Evolutionary conservation across 2,113 vertebrate species (phyloP), one percentile per base, ranked within the genome.

Genomic region (Antennarius striatus): DNA sequence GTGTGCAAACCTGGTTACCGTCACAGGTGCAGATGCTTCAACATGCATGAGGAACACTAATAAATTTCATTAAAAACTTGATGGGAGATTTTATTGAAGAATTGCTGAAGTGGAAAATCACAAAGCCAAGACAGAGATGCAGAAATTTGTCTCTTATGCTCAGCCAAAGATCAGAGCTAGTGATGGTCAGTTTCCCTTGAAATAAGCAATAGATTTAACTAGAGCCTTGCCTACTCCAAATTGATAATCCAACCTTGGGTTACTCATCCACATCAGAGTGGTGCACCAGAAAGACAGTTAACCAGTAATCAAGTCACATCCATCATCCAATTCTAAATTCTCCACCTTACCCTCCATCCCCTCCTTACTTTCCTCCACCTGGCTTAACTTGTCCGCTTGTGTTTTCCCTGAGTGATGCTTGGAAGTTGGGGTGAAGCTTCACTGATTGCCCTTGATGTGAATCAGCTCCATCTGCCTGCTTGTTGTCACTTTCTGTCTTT

Each of bases 241-340:
- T 80, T 84, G 73, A 86, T 77, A 78, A 79, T 83, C 66, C 77
- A 53, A 76, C 79, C 53, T 0, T 50, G 0, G 0, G 14, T 78
- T 82, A 73, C 73, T 80, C 71, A 63, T 79, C 75, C 72, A 80
- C 40, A 80, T 63, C 68, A 7, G 65, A 73, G 48, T 64, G 77
- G 66, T 73, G 73, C 80, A 88, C 61, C 81, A 85, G 67, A 72
- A 73, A 75, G 81, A 54, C 72, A 82, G 79, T 87, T 85, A 88
- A 83, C 81, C 75, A 80, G 84, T 80, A 85, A 86, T 89, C 80
- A 86, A 86, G 84, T 85, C 87, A 89, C 82, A 89, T 89, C 81
- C 68, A 68, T 91, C 85, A 85, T 87, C 77, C 85, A 66, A 73
- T 81, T 87, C 81, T 56, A 78, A 69, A 87, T 84, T 81, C 84